Base-by-base conservation (phyloP, 2,113 vertebrate species). In the Alethe castanea region DNA sequence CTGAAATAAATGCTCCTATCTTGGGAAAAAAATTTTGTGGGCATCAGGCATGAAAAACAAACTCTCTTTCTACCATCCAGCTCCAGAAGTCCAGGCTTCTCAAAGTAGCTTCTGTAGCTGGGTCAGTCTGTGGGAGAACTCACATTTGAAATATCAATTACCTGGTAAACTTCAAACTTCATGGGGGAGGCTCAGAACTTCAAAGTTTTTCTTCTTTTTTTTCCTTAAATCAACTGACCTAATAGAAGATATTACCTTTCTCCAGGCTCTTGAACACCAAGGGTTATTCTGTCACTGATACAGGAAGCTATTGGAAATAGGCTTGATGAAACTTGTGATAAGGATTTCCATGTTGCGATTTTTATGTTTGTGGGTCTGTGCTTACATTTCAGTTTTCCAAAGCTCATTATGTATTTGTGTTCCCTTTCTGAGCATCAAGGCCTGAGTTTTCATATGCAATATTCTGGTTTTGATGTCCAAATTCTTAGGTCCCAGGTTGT, bases 261-360 rank as follows among this genome's bases (percentile, higher is more conserved):
- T 11, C 20, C 29, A 6, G 2, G 36, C 17, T n/a, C 38, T 36
- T 81, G 52, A 56, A 6, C 11, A 10, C 20, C 8, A 3, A 47
- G 14, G 9, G 24, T 60, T 86, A 6, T 59, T 81, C 40, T 66
- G 11, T 53, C 23, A 11, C 22, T 60, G 11, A 31, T 14, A 20
- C 3, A 1, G 3, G 10, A 28, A 35, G 11, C 12, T 76, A 2
- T 26, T 71, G 26, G 44, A 62, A 65, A 29, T 2, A 70, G 29
- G 26, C 20, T 60, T 53, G 36, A 33, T 44, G 20, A 38, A 87
- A 61, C 6, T 26, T 0, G 0, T 36, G 22, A 5, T 64, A 35
- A 72, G 28, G 35, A 29, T 73, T 92, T 65, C 19, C 18, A 5
- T 70, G 3, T 19, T 11, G 17, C 11, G 29, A 52, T 29, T 60